A percentile compares a stretch with the other conserved stretches of the same genome.
Evolutionary conservation across 2,888 invertebrate genomes (phyloP).

Genomic region (Sphecodes monilicornis): DNA sequence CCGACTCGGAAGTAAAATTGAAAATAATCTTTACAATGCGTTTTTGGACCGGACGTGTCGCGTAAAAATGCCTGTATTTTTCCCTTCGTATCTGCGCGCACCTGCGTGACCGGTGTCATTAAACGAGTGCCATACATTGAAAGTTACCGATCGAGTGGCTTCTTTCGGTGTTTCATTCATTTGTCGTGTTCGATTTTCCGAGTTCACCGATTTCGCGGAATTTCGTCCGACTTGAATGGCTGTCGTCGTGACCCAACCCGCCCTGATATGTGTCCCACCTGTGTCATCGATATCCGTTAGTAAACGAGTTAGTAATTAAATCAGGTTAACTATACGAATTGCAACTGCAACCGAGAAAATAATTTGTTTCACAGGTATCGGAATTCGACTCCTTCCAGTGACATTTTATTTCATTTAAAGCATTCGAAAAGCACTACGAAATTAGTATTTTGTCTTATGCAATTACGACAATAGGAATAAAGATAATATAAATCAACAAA

Average conservation of each 20-base stretch:
- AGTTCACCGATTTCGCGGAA: slow-evolving; percentile 68
- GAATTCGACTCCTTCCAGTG: background rate
- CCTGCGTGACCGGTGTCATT: slow-evolving; percentile 22
- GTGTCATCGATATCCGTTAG: slow-evolving; percentile 38
- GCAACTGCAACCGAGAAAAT: background rate
- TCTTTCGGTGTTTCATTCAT: slow-evolving; percentile 44
- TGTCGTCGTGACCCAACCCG: slow-evolving; percentile 63
- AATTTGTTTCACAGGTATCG: background rate
- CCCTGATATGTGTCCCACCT: slow-evolving; percentile 59
- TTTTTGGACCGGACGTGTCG: background rate
- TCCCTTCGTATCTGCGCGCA: background rate
- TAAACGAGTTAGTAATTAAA: slow-evolving; percentile 1
- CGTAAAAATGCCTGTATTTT: background rate
- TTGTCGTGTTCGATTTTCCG: slow-evolving; percentile 45
- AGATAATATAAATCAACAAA: too few species aligned
- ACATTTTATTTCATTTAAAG: background rate
- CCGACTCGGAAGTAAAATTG: background rate
- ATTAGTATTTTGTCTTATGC: too few species aligned
- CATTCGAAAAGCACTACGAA: too few species aligned
- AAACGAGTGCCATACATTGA: slow-evolving; percentile 25
- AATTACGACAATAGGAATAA: too few species aligned
- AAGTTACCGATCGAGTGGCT: slow-evolving; percentile 14
- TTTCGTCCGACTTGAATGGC: slow-evolving; percentile 68
- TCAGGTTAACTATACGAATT: background rate
- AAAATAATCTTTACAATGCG: background rate